Base-by-base conservation (phyloP, 2,888 invertebrate genomes). In the Zootermopsis nevadensis region DNA sequence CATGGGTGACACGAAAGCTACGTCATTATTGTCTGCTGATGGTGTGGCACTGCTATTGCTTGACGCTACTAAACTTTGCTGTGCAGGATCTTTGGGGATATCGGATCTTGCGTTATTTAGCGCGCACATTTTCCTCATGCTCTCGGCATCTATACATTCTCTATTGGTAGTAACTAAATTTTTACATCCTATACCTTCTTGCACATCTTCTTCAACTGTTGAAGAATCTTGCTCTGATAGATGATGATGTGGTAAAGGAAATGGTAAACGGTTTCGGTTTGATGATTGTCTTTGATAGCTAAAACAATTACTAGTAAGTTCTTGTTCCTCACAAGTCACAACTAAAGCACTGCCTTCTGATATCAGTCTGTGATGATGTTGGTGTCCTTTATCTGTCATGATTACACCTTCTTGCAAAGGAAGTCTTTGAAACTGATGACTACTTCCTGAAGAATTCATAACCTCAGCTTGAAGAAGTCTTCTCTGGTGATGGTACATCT, bases 211-310 rank as follows among this genome's bases (percentile, higher is more conserved):
- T 35, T 83, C 69, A 30, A 76, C 81, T 31, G 77, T 81, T 10
- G 82, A 84, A n/a, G 81, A 81, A 66, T 80, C 80, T n/a, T 79
- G 82, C 55, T 82, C 82, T 35, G 38, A 76, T 19, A 82, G 35
- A 22, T 69, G 82, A 15, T 82, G 77, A 33, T 82, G 82, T 24
- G 82, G 77, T 38, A 79, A 53, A 24, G 82, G 82, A 48, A 77
- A 82, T 67, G 77, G 83, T 38, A 77, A 77, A n/a, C 83, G 77
- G 38, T 48, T 82, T 33, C 80, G 31, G 22, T 77, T 72, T 24
- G 82, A 83, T n/a, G 85, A 76, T 31, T 83, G 81, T 74, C 84
- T 76, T 48, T 85, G 85, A 80, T 85, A 85, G 60, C 83, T 85
- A 55, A 85, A 85, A 53, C 83, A 83, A 31, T 85, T 83, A 69